These are phyloP conservation scores for Sciurus carolinensis DNA, from an alignment of 2,797 vertebrate genomes.

Conservation along the genomic window DNA sequence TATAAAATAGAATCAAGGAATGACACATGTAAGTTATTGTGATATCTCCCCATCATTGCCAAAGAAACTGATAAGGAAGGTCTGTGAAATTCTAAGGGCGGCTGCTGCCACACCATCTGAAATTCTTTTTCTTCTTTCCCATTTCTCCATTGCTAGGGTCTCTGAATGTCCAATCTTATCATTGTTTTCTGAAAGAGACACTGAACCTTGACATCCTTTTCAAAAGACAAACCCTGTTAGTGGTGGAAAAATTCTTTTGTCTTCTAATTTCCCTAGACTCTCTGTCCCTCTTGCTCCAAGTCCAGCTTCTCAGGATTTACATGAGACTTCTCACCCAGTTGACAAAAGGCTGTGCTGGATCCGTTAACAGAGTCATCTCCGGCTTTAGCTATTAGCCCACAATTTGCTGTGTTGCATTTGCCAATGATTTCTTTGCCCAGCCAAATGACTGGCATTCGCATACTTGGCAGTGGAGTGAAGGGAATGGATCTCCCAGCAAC, in stretches of 20 bases:
- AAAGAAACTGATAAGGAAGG: conserved; percentile 4
- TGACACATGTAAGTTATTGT: conserved; percentile 17
- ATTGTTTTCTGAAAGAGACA: conserved; percentile 43
- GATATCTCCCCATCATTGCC: conserved; percentile 16
- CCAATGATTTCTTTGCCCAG: conserved; percentile 59
- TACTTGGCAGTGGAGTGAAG: conserved; percentile 67
- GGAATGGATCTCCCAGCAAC: conserved; percentile 72
- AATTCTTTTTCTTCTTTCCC: conserved; percentile 35
- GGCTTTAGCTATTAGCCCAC: conserved; percentile 68
- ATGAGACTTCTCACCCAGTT: conserved; percentile 30
- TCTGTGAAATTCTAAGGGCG: background rate
- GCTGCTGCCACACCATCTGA: background rate
- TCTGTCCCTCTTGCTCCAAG: conserved; percentile 37
- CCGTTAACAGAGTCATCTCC: conserved; percentile 63
- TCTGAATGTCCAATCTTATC: conserved; percentile 37
- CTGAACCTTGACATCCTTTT: conserved; percentile 34
- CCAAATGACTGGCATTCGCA: conserved; percentile 59
- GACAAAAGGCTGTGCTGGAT: conserved; percentile 26
- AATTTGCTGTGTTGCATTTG: conserved; percentile 75
- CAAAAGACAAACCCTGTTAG: conserved; percentile 27
- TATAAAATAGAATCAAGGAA: background rate
- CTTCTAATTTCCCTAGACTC: conserved; percentile 28
- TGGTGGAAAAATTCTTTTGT: background rate
- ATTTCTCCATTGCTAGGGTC: conserved; percentile 24
- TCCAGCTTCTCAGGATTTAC: conserved; percentile 46